Evolutionary conservation across 1,140 invertebrate genomes (phyloP), one percentile per base, ranked within the genome.

Genomic region (Dinothrombium tinctorium): DNA sequence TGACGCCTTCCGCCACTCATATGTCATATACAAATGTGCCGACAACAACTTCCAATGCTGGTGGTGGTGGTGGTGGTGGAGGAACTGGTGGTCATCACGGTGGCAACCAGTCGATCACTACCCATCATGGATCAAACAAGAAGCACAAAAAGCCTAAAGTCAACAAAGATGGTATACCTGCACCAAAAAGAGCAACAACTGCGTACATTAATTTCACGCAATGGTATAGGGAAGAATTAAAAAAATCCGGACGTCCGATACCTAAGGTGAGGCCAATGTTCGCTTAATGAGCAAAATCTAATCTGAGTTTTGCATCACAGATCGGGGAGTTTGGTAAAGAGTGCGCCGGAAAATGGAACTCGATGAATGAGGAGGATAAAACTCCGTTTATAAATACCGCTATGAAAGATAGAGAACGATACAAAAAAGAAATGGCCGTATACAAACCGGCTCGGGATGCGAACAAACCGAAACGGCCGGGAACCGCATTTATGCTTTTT

Each of bases 291-390:
- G 2, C 3, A 20, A 7, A 35, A 19, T 35, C 33, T 35, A 11
- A 20, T 15, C n/a, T 15, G 11, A 35, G 11, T 17, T 35, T 15
- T 35, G 11, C 33, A n/a, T 15, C 6, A 7, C 2, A 52, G 49
- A 53, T 53, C 31, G 49, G 50, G n/a, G 52, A 54, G 25, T 54
- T 54, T 49, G 52, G 52, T 4, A 54, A 54, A 46, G 52, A 54
- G 42, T 54, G 52, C 48, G 52, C 52, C 24, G 45, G 29, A 22
- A 54, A 54, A 41, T 54, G 52, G 52, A 53, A 53, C 31, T 15
- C 32, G 35, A 54, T 54, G 52, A 44, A 37, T n/a, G 45, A 49
- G 39, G 50, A 53, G 28, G 52, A 54, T 6, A 54, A 54, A 31
- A 40, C 47, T 26, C 52, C 52, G 14, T 54, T 54, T 42, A 23